Conservation (phyloP, 2,888 invertebrate genomes). For the Cephus pulcher region DNA sequence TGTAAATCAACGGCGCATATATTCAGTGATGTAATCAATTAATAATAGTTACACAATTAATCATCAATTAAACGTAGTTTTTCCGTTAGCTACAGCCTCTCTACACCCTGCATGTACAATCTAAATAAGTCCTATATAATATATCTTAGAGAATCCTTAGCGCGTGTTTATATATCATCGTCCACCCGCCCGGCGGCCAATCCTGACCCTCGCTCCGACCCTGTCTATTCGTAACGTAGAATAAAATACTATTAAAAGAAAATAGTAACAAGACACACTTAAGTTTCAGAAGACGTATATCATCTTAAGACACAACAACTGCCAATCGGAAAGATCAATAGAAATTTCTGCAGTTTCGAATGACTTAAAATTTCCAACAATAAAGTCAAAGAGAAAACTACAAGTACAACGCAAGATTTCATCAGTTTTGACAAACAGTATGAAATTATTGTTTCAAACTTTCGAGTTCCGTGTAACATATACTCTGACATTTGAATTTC, state of each 20-base stretch:
- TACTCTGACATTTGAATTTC: neutral
- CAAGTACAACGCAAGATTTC: neutral
- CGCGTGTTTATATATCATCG: constrained; percentile 1
- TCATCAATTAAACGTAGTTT: neutral
- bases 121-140: constrained; percentile 35
- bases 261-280: neutral
- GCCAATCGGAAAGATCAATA: neutral
- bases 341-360: neutral
- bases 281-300: neutral
- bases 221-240: neutral
- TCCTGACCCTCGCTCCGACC: constrained; percentile 2
- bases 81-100: constrained; percentile 31
- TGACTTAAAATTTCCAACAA: neutral
- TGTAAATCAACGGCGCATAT: neutral
- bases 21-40: constrained; percentile 1
- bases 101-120: constrained; percentile 46
- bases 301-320: neutral
- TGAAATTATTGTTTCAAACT: neutral
- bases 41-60: constrained; percentile 2
- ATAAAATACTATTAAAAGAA: neutral
- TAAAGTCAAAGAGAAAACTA: neutral
- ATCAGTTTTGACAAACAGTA: neutral
- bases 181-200: neutral
- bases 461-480: neutral
- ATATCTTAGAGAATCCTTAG: constrained; percentile 25